Base-by-base conservation (phyloP, 2,888 invertebrate genomes). In the Conus canariensis region DNA sequence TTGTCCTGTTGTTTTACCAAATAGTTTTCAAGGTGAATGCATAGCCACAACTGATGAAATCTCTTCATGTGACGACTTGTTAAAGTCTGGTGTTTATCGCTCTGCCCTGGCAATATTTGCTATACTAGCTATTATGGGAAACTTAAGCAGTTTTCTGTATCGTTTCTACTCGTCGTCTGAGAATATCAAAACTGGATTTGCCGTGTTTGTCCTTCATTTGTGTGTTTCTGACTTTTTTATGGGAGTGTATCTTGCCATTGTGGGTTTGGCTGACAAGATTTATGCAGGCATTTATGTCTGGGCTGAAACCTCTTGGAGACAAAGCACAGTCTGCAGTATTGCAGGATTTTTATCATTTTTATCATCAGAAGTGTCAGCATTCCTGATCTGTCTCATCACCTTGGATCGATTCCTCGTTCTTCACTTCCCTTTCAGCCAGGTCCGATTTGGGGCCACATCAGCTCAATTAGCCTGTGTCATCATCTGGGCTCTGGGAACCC, bases 311-410 rank as follows among this genome's bases (percentile, higher is more conserved):
- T 1, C 59, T 9, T 85, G 85, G 85, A 85, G n/a, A 22, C 10
- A 19, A 14, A 85, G 85, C 60, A 1, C 14, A 8, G 8, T 60
- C 12, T 85, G 85, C 25, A 60, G 7, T 8, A 12, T 14, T 16
- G 85, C 85, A 0, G 85, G 85, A 6, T 59, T 59, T 16, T 12
- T 85, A 25, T 85, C 59, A 9, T 85, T 85, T 9, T 25, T 85
- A 60, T 85, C 85, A 8, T 60, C 56, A 3, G 85, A 85, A 22
- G 60, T 85, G 59, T 85, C 85, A 7, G 85, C 85, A 14, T 60
- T 85, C 60, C n/a, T 60, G 60, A 19, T 85, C 85, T 85, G 59
- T 25, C 85, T 85, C 85, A 60, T 85, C 60, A 85, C 85, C 12
- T n/a, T 85, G 60, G 85, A 85, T 10, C 59, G 60, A 8, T 59